Conservation (phyloP, 1,140 invertebrate species). For the Eueides isabella region DNA sequence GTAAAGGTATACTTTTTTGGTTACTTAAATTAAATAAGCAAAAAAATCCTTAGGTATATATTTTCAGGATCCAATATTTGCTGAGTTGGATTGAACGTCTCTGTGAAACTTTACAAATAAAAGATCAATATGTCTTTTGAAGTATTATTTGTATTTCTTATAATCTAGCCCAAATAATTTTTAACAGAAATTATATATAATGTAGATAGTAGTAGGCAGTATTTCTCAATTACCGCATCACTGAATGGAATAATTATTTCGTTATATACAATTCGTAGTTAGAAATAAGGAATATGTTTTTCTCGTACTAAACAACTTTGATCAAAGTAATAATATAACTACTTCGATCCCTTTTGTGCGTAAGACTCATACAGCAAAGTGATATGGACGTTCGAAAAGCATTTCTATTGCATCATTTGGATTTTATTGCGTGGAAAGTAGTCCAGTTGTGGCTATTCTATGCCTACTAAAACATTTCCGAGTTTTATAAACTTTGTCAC, state of each 20-base stretch:
- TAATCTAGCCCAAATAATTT: not conserved
- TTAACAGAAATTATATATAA: not conserved
- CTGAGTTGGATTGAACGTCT: not conserved
- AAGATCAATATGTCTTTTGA: not conserved
- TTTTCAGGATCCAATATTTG: not conserved
- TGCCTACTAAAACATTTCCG: not conserved
- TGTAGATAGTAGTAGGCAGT: not conserved
- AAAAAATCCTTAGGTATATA: slow-evolving; percentile 4
- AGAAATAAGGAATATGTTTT: not conserved
- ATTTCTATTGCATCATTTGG: slow-evolving; percentile 1
- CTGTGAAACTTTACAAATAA: slow-evolving; percentile 4
- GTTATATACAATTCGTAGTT: not conserved
- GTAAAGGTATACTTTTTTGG: not conserved
- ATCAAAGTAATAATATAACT: not conserved
- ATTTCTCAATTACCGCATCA: not conserved
- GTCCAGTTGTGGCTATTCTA: not conserved
- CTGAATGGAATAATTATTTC: not conserved
- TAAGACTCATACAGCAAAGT: not conserved
- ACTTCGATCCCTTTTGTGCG: not conserved
- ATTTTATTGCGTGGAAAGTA: not conserved
- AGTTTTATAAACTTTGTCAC: not conserved
- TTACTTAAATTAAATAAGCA: slow-evolving; percentile 7
- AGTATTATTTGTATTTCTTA: no score
- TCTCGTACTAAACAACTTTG: not conserved
- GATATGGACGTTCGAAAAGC: not conserved